These are phyloP conservation scores for Falco biarmicus DNA, from an alignment of 2,797 vertebrate genomes.

Conservation along the genomic window DNA sequence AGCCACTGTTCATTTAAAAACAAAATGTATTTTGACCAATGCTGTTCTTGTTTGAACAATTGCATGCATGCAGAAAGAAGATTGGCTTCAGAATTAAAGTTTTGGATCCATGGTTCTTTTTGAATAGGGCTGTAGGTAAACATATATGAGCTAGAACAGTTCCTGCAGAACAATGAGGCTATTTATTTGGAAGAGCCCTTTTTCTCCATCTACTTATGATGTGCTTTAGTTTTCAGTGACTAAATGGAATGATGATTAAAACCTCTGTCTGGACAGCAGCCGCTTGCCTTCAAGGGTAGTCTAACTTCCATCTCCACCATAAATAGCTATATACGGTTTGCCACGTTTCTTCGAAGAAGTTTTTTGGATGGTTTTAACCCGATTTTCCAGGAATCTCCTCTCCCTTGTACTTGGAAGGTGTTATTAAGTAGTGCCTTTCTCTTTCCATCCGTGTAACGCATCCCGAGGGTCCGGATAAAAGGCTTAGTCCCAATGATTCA, in stretches of 20 bases:
- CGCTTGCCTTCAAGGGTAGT: constrained; percentile 28
- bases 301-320: constrained; percentile 27
- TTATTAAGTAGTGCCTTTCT: constrained; percentile 53
- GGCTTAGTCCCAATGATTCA: not conserved
- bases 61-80: not conserved
- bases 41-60: constrained; percentile 12
- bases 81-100: not conserved
- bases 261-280: constrained; percentile 40
- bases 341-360: constrained; percentile 51
- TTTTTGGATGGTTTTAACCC: constrained; percentile 44
- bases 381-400: constrained; percentile 70
- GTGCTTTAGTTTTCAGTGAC: constrained; percentile 43
- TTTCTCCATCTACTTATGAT: not conserved
- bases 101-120: not conserved
- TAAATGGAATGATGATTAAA: constrained; percentile 54
- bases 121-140: not conserved
- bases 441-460: constrained; percentile 21
- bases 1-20: not conserved
- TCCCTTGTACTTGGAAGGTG: constrained; percentile 59
- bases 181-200: constrained; percentile 43
- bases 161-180: constrained; percentile 2
- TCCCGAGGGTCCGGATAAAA: constrained; percentile 21
- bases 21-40: not conserved
- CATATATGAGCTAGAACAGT: not conserved
- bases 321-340: constrained; percentile 45